Base-by-base conservation (phyloP, 2,113 vertebrate genomes). In the Dipodomys spectabilis region DNA sequence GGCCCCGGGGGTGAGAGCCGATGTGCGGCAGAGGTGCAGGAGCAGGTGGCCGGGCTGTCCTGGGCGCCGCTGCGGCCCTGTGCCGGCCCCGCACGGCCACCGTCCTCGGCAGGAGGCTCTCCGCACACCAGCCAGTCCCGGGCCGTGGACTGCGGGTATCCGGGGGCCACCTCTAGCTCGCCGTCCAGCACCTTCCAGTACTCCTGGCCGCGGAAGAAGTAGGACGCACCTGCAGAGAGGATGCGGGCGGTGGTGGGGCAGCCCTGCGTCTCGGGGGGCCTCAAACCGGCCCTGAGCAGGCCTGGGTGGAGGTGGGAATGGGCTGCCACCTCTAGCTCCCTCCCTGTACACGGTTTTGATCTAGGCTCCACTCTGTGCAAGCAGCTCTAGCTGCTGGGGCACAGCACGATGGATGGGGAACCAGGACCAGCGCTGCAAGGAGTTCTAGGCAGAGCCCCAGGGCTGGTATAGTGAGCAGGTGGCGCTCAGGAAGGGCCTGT, bases 191-290 rank as follows among this genome's bases (percentile, higher is more conserved):
- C 98, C 30, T 99, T 99, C 99, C 99, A 99, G 98, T 99, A 99
- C 81, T 99, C 98, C 93, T 98, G 98, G 92, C 99, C 99, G 27
- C 98, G 99, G 97, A 99, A 99, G 97, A 99, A 99, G 97, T 99
- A 99, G 65, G 98, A 98, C 0, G 99, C 98, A 44, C 99, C 99
- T 0, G 80, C 68, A 11, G 64, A 45, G 5, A 67, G 6, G 16
- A 22, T 69, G 8, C 9, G 12, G 78, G 39, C 79, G 72, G 78
- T 57, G 53, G 53, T 11, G 53, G 15, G 53, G 15, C 53, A 57
- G 53, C 53, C 53, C 12, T 16, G 53, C 53, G 13, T 16, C 53
- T 9, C 53, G 5, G 53, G 53, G 53, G 12, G 13, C 53, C 53
- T 57, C 53, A 49, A 49, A 22, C 49, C 60, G 49, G 39, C 25